Evolutionary conservation across 2,113 vertebrate species (phyloP).

Genomic region (Microtus pennsylvanicus): DNA sequence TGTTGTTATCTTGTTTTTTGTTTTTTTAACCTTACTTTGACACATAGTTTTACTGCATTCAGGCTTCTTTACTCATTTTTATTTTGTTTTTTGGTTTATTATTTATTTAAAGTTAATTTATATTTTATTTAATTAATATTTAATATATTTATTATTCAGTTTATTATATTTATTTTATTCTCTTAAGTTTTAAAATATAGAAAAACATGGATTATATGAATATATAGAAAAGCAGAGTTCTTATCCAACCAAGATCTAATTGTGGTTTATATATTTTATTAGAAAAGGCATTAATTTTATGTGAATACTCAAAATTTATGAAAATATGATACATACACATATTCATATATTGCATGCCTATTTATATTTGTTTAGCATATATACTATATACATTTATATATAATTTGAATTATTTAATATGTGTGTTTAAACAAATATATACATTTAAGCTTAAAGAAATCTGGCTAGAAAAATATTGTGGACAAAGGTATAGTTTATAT

Average conservation of each 20-base stretch:
- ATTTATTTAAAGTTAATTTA: neutral
- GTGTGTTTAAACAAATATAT: neutral
- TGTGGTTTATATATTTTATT: conserved; percentile 35
- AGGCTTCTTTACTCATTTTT: neutral
- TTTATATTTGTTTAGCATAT: neutral
- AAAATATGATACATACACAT: neutral
- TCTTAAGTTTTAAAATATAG: neutral
- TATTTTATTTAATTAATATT: no score
- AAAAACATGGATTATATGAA: neutral
- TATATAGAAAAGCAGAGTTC: neutral
- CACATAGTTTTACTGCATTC: neutral
- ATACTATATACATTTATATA: neutral
- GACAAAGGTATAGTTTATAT: neutral
- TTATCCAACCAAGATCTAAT: conserved; percentile 11
- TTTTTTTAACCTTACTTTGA: neutral
- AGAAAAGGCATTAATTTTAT: neutral
- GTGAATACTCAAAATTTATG: neutral
- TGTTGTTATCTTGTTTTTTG: neutral
- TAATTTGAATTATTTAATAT: neutral
- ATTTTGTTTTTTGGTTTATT: neutral
- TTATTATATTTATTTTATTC: neutral
- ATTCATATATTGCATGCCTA: neutral
- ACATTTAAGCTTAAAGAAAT: neutral
- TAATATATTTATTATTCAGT: no score
- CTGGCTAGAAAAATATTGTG: neutral